phyloP scores from a whole-genome alignment of 2,113 vertebrate species.

The Nipponia nippon region DNA sequence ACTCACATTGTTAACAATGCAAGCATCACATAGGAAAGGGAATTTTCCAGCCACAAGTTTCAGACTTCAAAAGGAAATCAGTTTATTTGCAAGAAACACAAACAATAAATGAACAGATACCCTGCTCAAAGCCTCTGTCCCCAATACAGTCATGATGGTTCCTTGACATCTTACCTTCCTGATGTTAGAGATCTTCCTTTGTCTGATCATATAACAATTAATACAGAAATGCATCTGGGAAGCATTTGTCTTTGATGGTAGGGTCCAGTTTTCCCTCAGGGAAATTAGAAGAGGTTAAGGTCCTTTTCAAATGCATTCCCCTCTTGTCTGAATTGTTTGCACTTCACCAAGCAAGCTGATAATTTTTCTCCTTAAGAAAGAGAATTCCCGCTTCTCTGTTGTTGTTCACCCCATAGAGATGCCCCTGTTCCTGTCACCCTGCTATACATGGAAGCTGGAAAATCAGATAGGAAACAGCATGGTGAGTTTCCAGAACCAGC shows the following conservation, averaged over 20 bases:
- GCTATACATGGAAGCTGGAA: neutral
- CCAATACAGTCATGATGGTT: neutral
- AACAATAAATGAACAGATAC: neutral
- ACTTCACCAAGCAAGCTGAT: neutral
- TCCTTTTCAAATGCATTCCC: neutral
- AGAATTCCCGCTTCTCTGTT: neutral
- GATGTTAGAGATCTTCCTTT: neutral
- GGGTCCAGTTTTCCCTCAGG: neutral
- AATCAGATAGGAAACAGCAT: neutral
- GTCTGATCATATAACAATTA: neutral
- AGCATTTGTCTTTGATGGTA: neutral
- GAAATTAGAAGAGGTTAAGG: neutral
- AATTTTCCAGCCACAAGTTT: neutral
- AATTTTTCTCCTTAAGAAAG: neutral
- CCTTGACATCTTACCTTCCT: slow-evolving; percentile 11
- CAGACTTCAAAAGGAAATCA: neutral
- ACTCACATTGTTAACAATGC: neutral
- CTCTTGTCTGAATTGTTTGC: neutral
- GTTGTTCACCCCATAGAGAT: neutral
- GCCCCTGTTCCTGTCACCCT: neutral
- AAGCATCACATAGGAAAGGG: neutral
- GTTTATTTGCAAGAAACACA: neutral
- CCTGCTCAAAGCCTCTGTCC: neutral
- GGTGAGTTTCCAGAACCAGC: neutral
- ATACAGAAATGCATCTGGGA: neutral